Percentiles rank a stretch among this genome's conserved stretches.
phyloP scores from a whole-genome alignment of 2,888 invertebrate genomes.

The Nycteola revayana region DNA sequence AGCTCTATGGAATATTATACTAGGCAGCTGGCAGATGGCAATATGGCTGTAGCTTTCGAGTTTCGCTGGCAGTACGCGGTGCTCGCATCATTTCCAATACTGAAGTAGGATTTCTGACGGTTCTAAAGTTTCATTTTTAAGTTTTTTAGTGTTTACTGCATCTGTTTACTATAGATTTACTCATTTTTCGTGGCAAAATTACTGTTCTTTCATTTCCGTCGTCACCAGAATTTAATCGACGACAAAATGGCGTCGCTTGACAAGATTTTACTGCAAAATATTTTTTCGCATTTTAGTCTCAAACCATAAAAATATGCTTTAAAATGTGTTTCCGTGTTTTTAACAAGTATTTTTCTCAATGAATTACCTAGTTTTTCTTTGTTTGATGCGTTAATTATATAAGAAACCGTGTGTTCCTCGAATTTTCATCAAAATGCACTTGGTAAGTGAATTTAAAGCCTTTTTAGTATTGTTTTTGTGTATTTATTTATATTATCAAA shows the following conservation, averaged over 20 bases:
- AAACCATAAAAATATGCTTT: constrained; percentile 53
- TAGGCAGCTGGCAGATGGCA: constrained; percentile 61
- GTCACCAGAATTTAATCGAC: constrained; percentile 80
- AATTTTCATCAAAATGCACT: constrained; percentile 74
- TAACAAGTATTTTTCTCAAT: constrained; percentile 54
- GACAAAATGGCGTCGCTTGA: constrained; percentile 83
- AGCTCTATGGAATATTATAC: constrained; percentile 40
- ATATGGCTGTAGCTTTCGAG: constrained; percentile 80
- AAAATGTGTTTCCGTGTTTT: constrained; percentile 51
- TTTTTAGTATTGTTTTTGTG: constrained; percentile 57
- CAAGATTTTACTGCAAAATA: constrained; percentile 77
- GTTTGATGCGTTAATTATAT: constrained; percentile 52
- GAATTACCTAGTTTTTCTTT: constrained; percentile 48
- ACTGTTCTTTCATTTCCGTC: constrained; percentile 70
- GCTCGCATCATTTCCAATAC: constrained; percentile 69
- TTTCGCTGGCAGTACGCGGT: constrained; percentile 78
- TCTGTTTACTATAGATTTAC: constrained; percentile 65
- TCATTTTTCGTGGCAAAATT: constrained; percentile 60
- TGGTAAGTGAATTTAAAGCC: constrained; percentile 72
- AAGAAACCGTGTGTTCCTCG: constrained; percentile 62
- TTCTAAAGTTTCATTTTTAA: constrained; percentile 72
- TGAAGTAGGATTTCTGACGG: constrained; percentile 72
- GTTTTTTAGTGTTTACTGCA: constrained; percentile 67
- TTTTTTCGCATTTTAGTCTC: constrained; percentile 64
- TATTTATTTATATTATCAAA: constrained; percentile 44